phyloP scores from a whole-genome alignment of 2,797 vertebrate genomes.

The Manis javanica region DNA sequence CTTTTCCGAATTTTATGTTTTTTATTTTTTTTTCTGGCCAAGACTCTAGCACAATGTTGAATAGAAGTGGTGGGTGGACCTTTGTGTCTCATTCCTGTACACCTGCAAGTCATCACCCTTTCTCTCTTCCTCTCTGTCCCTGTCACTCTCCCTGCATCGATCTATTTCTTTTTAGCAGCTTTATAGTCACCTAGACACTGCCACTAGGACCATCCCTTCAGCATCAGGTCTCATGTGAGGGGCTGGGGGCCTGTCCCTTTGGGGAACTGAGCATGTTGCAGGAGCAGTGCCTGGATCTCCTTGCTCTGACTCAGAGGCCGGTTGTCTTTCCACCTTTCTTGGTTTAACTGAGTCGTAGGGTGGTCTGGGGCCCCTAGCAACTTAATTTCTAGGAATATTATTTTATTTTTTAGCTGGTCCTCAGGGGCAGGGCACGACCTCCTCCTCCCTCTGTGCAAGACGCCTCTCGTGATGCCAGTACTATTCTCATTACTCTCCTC shows the following conservation, averaged over 20 bases:
- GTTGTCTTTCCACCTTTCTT: not conserved
- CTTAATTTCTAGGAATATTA: not conserved
- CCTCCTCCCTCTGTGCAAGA: not conserved
- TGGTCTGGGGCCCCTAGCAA: not conserved
- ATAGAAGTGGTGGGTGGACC: not conserved
- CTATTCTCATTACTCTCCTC: too few relatives aligned
- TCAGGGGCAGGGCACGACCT: not conserved
- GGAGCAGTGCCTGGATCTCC: not conserved
- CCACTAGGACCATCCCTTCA: not conserved
- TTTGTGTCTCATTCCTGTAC: not conserved
- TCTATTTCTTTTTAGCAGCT: not conserved
- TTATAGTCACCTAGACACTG: not conserved
- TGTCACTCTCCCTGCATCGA: accelerated
- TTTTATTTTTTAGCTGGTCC: not conserved
- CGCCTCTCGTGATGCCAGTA: not conserved
- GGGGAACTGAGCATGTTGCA: not conserved
- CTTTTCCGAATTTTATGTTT: not conserved
- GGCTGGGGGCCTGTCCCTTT: not conserved
- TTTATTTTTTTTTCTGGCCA: not conserved
- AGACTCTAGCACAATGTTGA: not conserved
- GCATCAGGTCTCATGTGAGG: not conserved
- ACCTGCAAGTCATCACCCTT: not conserved
- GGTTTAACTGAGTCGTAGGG: not conserved
- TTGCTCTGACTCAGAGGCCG: not conserved
- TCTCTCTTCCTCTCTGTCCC: not conserved